Percentiles rank a stretch among this genome's conserved stretches.
Evolutionary conservation across 2,888 invertebrate species (phyloP).

Genomic region (Ecliptopera silaceata): DNA sequence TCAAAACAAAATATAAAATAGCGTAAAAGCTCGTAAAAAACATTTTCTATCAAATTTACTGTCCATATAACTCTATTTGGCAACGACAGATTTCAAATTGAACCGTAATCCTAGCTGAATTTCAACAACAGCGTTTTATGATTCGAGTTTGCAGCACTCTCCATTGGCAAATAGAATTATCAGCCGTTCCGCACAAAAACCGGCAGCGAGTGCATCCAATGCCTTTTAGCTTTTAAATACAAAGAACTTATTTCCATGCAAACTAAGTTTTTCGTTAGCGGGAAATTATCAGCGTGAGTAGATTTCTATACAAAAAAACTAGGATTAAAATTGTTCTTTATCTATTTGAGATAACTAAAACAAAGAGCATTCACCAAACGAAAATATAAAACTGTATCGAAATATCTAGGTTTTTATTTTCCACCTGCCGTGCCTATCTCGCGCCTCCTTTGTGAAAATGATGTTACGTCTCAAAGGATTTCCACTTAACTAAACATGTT

Average conservation of each 20-base stretch:
- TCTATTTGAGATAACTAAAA: no score
- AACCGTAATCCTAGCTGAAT: slow-evolving; percentile 15
- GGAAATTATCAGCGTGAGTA: no score
- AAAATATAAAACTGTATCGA: no score
- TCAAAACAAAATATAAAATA: slow-evolving; percentile 6
- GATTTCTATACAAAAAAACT: background rate
- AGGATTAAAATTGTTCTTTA: background rate
- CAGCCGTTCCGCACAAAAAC: slow-evolving; percentile 56
- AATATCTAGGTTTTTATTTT: background rate
- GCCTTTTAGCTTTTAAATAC: slow-evolving; percentile 50
- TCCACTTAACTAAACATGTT: slow-evolving; percentile 48
- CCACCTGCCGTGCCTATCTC: background rate
- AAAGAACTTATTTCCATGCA: slow-evolving; percentile 11
- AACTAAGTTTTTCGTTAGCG: background rate
- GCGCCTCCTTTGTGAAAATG: slow-evolving; percentile 27
- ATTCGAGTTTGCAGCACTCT: slow-evolving; percentile 50
- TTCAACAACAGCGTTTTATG: slow-evolving; percentile 43
- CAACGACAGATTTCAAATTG: slow-evolving; percentile 22
- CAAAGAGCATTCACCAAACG: no score
- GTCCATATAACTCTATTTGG: slow-evolving; percentile 9
- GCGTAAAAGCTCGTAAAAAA: slow-evolving; percentile 13
- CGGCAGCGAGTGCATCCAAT: slow-evolving; percentile 58
- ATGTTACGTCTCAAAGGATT: slow-evolving; percentile 33
- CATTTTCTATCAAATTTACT: slow-evolving; percentile 13
- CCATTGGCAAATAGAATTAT: slow-evolving; percentile 61